Conservation (phyloP, 2,888 invertebrate genomes). For the Eulithis testata region DNA sequence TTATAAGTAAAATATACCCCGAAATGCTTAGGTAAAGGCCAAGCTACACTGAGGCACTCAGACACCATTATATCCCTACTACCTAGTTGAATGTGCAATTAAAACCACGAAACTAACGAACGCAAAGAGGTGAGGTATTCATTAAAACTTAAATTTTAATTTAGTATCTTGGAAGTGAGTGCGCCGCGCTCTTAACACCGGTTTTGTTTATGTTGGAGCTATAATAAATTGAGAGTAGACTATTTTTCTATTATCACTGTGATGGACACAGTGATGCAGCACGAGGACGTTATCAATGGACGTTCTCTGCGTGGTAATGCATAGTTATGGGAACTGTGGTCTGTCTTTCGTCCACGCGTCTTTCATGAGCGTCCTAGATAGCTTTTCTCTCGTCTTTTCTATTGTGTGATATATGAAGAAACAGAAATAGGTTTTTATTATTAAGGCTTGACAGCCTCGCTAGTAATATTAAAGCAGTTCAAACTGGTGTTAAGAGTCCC, state of each 20-base stretch:
- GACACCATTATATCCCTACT: conserved; percentile 36
- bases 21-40: neutral
- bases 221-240: no score
- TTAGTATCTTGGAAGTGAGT: conserved; percentile 35
- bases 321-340: no score
- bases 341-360: no score
- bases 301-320: no score
- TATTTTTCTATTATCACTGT: no score
- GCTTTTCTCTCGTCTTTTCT: no score
- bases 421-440: no score
- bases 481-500: neutral
- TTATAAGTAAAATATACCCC: no score
- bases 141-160: conserved; percentile 43
- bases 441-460: neutral
- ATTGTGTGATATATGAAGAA: no score
- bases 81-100: conserved; percentile 40
- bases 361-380: no score
- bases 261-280: no score
- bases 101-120: conserved; percentile 45
- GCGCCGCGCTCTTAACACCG: conserved; percentile 2
- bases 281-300: no score
- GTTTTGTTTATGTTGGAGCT: neutral
- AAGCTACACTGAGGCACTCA: conserved; percentile 6
- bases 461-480: neutral
- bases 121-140: conserved; percentile 29